Evolutionary conservation across 1,140 invertebrate species (phyloP), one percentile per base, ranked within the genome.

Genomic region (Tachypleus tridentatus): DNA sequence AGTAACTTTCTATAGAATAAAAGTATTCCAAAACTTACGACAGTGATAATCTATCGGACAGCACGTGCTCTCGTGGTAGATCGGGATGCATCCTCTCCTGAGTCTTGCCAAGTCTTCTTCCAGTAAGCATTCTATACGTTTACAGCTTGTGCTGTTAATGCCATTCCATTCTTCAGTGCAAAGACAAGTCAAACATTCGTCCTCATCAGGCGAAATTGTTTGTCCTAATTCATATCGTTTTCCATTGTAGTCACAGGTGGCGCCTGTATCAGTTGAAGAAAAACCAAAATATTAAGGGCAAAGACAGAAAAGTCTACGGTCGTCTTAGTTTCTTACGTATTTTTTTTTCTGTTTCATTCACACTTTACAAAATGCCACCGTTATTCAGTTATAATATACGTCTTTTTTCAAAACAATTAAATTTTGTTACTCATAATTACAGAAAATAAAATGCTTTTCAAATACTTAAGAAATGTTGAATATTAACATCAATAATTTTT

Each of bases 11-110:
- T 29, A 29, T 29, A 29, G 29, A 29, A 29, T 2, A 29, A 29
- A 29, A 29, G 29, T 29, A 29, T 29, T 29, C 2, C 29, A 29
- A 29, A 29, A 58, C 69, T 66, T 54, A 70, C 67, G 64, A 47
- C 70, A 72, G 49, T 69, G 67, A 56, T 70, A 72, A 49, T 72
- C 70, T n/a, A 72, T 71, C 5, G 70, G 69, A 60, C 70, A 72
- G 11, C 70, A 72, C 2, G 67, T 64, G 48, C 69, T 68, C 51
- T 69, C 65, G 11, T 68, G 70, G 64, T 72, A 72, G 7, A 72
- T 67, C 9, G 70, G 70, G 5, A 68, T 65, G 61, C 70, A 72
- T 3, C 70, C 70, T 50, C 63, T 62, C 51, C 60, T 64, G 51
- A 69, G n/a, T n/a, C 62, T 64, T 47, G 60, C 57, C 4, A 64